A percentile compares a stretch with the other conserved stretches of the same genome.
Conservation (phyloP, 1,140 invertebrate species). For the Lasaia peninsularis region DNA sequence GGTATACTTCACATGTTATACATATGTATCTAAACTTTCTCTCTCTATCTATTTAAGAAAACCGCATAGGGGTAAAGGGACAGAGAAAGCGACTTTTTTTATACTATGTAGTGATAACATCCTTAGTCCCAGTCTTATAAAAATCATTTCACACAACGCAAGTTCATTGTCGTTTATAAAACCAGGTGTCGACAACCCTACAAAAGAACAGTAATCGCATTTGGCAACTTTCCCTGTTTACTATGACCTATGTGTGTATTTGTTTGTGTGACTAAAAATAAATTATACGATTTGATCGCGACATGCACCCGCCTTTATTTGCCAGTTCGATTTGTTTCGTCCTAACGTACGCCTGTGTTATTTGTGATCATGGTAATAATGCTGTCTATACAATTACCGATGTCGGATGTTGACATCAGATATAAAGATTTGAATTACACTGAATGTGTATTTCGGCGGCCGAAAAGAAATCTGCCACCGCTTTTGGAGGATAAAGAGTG, state of each 20-base stretch:
- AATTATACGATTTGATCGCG: slow-evolving; percentile 4
- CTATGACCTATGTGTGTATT: slow-evolving; percentile 21
- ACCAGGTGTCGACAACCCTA: slow-evolving; percentile 17
- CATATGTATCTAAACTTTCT: too few relatives aligned
- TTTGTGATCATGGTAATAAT: slow-evolving; percentile 49
- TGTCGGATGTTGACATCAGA: slow-evolving; percentile 53
- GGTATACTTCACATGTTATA: too few relatives aligned
- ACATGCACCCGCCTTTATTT: not conserved
- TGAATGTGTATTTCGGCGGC: slow-evolving; percentile 51
- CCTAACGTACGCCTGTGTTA: slow-evolving; percentile 32
- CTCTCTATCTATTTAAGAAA: too few relatives aligned
- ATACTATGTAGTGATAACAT: too few relatives aligned
- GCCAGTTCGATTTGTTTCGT: slow-evolving; percentile 8
- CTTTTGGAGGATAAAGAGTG: slow-evolving; percentile 65
- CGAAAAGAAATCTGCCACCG: slow-evolving; percentile 48
- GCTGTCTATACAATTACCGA: slow-evolving; percentile 40
- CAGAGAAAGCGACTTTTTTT: too few relatives aligned
- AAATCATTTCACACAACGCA: too few relatives aligned
- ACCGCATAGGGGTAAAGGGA: too few relatives aligned
- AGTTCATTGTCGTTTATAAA: slow-evolving; percentile 1
- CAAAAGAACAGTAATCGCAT: slow-evolving; percentile 24
- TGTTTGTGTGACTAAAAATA: slow-evolving; percentile 4
- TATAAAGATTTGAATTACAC: slow-evolving; percentile 51
- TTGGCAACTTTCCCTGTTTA: slow-evolving; percentile 36
- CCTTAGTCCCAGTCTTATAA: too few relatives aligned